phyloP scores from a whole-genome alignment of 2,113 vertebrate genomes.

The Sinosuthora webbiana region DNA sequence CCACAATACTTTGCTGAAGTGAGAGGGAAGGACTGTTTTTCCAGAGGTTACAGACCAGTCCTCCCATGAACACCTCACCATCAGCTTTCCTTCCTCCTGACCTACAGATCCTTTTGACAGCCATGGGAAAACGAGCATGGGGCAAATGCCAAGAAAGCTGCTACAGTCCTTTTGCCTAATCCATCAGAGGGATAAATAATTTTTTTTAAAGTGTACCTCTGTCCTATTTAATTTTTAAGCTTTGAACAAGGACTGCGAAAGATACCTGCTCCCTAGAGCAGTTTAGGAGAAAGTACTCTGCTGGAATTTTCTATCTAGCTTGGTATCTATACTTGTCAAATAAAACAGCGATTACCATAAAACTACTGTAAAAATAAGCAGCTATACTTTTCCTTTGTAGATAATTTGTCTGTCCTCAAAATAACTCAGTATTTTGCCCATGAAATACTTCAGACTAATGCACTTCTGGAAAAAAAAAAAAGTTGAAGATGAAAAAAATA shows the following conservation, averaged over 20 bases:
- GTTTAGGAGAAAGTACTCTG: background rate
- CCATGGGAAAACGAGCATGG: accelerated
- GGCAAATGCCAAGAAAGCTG: background rate
- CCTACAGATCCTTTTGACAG: background rate
- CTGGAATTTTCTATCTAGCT: background rate
- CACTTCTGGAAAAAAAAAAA: conserved; percentile 41
- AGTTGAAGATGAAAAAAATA: conserved; percentile 19
- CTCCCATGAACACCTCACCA: background rate
- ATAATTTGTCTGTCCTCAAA: background rate
- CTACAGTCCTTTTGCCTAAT: background rate
- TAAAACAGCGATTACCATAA: background rate
- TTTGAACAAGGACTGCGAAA: background rate
- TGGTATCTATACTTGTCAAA: background rate
- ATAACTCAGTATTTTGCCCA: conserved; percentile 9
- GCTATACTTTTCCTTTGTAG: background rate
- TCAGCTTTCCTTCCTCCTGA: background rate
- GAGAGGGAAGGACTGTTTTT: background rate
- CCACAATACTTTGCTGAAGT: background rate
- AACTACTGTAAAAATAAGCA: conserved; percentile 28
- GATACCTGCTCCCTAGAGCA: background rate
- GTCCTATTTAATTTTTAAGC: background rate
- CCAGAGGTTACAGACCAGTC: background rate
- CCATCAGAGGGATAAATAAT: background rate
- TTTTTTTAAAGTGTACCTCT: background rate
- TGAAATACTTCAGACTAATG: conserved; percentile 50